These are phyloP conservation scores for Hyla sarda DNA, from an alignment of 2,113 vertebrate species.

Conservation along the genomic window DNA sequence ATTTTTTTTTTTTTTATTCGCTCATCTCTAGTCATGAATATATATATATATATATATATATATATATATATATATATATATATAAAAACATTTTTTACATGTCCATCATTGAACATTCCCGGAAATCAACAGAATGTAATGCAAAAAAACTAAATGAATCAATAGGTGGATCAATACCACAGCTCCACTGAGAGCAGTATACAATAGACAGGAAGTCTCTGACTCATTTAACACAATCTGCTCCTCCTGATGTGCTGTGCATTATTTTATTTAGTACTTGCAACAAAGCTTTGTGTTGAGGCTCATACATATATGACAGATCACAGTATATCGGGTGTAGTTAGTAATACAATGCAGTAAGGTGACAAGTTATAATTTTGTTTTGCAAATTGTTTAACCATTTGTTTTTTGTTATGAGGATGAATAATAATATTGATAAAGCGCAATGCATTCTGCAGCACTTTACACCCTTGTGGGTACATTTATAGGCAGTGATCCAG, in stretches of 20 bases:
- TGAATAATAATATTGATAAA: no score
- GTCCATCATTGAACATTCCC: constrained; percentile 13
- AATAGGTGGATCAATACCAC: constrained; percentile 33
- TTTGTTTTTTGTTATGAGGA: no score
- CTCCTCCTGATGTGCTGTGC: background rate
- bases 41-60: no score
- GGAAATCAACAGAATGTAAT: constrained; percentile 34
- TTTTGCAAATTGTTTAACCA: background rate
- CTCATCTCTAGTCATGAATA: no score
- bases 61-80: background rate
- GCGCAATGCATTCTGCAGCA: no score
- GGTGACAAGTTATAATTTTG: background rate
- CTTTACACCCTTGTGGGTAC: no score
- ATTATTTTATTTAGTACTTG: background rate
- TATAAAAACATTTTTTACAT: background rate
- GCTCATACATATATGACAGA: background rate
- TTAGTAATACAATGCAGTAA: background rate
- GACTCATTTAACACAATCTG: constrained; percentile 16
- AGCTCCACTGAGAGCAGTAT: constrained; percentile 23
- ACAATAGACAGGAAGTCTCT: constrained; percentile 49
- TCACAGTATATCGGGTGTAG: background rate
- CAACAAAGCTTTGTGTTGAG: background rate
- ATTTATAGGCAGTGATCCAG: no score
- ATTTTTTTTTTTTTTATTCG: no score
- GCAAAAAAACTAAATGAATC: constrained; percentile 29